phyloP scores from a whole-genome alignment of 2,888 invertebrate species.

The Bellardia pandia region DNA sequence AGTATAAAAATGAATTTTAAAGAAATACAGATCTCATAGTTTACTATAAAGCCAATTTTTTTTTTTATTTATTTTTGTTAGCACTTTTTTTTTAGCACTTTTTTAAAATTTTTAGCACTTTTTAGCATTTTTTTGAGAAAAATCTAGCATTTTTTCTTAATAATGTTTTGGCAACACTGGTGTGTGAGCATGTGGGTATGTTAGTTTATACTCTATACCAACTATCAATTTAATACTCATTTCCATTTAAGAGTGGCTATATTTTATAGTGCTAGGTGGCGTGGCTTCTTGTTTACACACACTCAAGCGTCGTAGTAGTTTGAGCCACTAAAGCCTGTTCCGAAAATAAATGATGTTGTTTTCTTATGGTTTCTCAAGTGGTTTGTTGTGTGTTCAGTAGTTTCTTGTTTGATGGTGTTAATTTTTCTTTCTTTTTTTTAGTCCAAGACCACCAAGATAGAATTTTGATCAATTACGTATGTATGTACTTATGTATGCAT shows the following conservation, averaged over 20 bases:
- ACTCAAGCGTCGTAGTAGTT: neutral
- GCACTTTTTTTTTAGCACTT: too few species aligned
- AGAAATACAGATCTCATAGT: too few species aligned
- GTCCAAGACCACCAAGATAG: constrained; percentile 38
- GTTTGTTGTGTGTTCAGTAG: constrained; percentile 14
- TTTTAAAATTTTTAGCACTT: too few species aligned
- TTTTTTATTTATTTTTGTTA: too few species aligned
- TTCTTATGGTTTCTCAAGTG: constrained; percentile 39
- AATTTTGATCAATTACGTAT: constrained; percentile 10
- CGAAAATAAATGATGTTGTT: constrained; percentile 36
- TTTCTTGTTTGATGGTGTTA: neutral
- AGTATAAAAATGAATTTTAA: too few species aligned
- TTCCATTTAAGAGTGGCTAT: neutral
- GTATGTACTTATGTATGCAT: neutral
- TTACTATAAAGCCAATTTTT: too few species aligned
- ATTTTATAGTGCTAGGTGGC: neutral
- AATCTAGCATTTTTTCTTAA: too few species aligned
- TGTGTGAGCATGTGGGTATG: neutral
- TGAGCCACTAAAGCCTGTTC: constrained; percentile 2
- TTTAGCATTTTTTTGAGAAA: too few species aligned
- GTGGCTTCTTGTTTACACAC: constrained; percentile 25
- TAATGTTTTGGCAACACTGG: too few species aligned
- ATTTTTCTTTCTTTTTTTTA: neutral
- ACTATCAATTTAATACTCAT: neutral
- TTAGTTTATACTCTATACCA: too few species aligned